Evolutionary conservation across 2,797 vertebrate species (phyloP).

Genomic region (Tiaroga cobitis): DNA sequence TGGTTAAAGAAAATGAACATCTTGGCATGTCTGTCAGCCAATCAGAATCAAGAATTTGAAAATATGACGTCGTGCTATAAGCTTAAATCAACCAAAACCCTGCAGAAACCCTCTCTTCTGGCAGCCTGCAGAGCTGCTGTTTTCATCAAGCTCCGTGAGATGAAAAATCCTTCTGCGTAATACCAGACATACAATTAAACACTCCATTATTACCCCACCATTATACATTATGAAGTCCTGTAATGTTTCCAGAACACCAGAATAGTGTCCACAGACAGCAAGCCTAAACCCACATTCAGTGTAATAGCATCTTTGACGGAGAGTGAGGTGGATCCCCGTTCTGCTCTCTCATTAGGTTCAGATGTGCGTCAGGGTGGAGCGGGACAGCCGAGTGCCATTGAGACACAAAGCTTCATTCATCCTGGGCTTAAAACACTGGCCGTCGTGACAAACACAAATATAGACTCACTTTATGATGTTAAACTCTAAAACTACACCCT

Average conservation of each 20-base stretch:
- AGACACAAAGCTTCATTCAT: slow-evolving; percentile 29
- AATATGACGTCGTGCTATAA: not conserved
- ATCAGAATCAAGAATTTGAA: not conserved
- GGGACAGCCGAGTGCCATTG: not conserved
- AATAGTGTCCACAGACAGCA: not conserved
- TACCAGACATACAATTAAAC: slow-evolving; percentile 21
- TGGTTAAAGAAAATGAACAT: not conserved
- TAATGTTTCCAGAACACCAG: slow-evolving; percentile 7
- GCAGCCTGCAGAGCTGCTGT: not conserved
- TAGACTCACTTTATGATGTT: not conserved
- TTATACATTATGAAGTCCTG: not conserved
- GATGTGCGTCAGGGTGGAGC: slow-evolving; percentile 35
- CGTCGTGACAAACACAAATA: not conserved
- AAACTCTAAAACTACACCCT: slow-evolving; percentile 7
- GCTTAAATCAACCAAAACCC: not conserved
- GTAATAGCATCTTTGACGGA: slow-evolving; percentile 7
- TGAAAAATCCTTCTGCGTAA: not conserved
- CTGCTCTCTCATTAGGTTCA: slow-evolving; percentile 37
- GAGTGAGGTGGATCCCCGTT: slow-evolving; percentile 12
- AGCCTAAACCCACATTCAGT: slow-evolving; percentile 31
- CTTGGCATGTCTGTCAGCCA: not conserved
- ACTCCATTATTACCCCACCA: not conserved
- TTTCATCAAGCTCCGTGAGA: not conserved
- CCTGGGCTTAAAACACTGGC: not conserved
- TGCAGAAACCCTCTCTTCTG: not conserved